Evolutionary conservation across 1,140 invertebrate species (phyloP).

Genomic region (Procambarus clarkii): DNA sequence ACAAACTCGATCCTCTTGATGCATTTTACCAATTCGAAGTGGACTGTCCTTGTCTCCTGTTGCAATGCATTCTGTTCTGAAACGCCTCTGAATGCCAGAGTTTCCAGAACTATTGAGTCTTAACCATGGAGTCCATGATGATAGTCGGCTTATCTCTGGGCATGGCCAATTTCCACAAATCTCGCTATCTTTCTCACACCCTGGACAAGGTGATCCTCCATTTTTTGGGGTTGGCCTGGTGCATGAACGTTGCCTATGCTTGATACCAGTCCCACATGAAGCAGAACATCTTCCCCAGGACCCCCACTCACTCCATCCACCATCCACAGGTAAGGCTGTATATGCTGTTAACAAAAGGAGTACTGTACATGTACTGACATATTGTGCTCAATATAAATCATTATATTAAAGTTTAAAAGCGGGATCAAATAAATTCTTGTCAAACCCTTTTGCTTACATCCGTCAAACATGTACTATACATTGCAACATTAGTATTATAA

Average conservation of each 20-base stretch:
- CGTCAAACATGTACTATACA: too few species aligned
- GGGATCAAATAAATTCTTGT: too few species aligned
- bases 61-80: conserved; percentile 86
- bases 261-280: conserved; percentile 78
- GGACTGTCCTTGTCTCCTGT: conserved; percentile 82
- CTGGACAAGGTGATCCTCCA: conserved; percentile 82
- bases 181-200: conserved; percentile 80
- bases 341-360: conserved; percentile 38
- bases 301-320: conserved; percentile 85
- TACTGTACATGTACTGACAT: not conserved
- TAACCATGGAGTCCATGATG: conserved; percentile 88
- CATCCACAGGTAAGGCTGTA: conserved; percentile 80
- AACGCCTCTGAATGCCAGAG: conserved; percentile 84
- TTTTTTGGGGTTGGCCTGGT: conserved; percentile 75
- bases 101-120: conserved; percentile 77
- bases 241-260: conserved; percentile 75
- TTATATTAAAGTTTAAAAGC: too few species aligned
- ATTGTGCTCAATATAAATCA: too few species aligned
- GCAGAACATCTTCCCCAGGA: conserved; percentile 80
- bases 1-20: conserved; percentile 88
- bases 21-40: conserved; percentile 81
- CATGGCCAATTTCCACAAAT: conserved; percentile 84
- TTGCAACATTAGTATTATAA: too few species aligned
- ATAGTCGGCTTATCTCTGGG: conserved; percentile 81
- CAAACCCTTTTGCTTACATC: too few species aligned